These are phyloP conservation scores for Phrynosoma blainvillii DNA, from an alignment of 2,113 vertebrate genomes.

Conservation along the genomic window DNA sequence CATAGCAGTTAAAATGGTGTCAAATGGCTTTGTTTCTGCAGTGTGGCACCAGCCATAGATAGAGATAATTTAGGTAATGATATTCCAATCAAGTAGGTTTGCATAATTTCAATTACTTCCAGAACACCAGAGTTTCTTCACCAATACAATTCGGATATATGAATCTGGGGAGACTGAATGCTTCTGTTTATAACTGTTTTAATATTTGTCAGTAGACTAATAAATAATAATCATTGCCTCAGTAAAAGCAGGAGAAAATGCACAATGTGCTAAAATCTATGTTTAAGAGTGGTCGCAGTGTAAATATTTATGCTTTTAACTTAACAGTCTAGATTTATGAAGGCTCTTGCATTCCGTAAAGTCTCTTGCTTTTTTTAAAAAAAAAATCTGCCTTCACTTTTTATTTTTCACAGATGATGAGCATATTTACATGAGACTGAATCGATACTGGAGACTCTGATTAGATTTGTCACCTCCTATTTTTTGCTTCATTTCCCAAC, in stretches of 20 bases:
- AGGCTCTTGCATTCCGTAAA: neutral
- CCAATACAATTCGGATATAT: neutral
- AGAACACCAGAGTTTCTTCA: neutral
- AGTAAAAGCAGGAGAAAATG: neutral
- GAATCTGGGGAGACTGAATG: neutral
- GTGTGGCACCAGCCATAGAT: neutral
- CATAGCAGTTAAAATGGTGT: too few relatives aligned
- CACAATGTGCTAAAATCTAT: neutral
- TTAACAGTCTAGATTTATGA: neutral
- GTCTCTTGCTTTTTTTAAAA: neutral
- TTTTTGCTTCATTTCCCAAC: slow-evolving; percentile 18
- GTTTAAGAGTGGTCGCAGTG: neutral
- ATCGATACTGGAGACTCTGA: neutral
- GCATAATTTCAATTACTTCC: neutral
- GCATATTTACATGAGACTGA: neutral
- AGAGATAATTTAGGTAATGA: neutral
- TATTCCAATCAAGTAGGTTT: neutral
- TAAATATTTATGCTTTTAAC: slow-evolving; percentile 9
- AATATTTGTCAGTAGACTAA: neutral
- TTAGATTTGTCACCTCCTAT: slow-evolving; percentile 7
- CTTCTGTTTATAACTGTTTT: neutral
- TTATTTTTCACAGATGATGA: neutral
- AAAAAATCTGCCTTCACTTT: neutral
- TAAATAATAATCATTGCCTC: neutral
- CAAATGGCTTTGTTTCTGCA: too few relatives aligned